Evolutionary conservation across 2,888 invertebrate species (phyloP).

Genomic region (Drosophila paranaensis): DNA sequence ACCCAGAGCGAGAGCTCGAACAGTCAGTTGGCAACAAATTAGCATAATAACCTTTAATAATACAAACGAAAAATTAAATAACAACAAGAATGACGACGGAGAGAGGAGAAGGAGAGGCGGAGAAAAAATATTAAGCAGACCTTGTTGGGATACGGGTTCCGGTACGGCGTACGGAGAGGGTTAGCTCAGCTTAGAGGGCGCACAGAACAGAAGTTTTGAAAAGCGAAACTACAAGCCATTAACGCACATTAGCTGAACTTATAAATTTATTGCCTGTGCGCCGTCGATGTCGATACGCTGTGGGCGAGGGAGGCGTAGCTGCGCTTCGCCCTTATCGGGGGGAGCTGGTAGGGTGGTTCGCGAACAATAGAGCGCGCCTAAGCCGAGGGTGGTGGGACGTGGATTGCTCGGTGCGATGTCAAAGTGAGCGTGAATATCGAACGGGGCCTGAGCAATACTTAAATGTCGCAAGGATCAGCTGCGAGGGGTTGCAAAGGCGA

Average conservation of each 20-base stretch:
- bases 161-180: conserved; percentile 11
- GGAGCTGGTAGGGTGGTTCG: conserved; percentile 27
- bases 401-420: conserved; percentile 29
- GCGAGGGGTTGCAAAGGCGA: background rate
- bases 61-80: conserved; percentile 79
- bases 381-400: conserved; percentile 12
- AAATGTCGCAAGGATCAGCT: conserved; percentile 26
- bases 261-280: conserved; percentile 74
- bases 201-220: conserved; percentile 43
- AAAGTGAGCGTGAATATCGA: conserved; percentile 69
- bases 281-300: conserved; percentile 37
- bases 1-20: background rate
- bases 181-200: conserved; percentile 24
- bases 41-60: conserved; percentile 81
- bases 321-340: conserved; percentile 1
- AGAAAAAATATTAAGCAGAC: conserved; percentile 51
- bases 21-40: conserved; percentile 56
- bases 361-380: conserved; percentile 41
- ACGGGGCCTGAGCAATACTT: conserved; percentile 12
- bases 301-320: background rate
- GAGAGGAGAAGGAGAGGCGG: background rate
- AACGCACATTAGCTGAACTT: conserved; percentile 79
- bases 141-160: conserved; percentile 11
- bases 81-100: conserved; percentile 55
- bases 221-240: conserved; percentile 75